These are phyloP conservation scores for Octopus bimaculoides DNA, from an alignment of 1,140 invertebrate genomes.

Conservation along the genomic window DNA sequence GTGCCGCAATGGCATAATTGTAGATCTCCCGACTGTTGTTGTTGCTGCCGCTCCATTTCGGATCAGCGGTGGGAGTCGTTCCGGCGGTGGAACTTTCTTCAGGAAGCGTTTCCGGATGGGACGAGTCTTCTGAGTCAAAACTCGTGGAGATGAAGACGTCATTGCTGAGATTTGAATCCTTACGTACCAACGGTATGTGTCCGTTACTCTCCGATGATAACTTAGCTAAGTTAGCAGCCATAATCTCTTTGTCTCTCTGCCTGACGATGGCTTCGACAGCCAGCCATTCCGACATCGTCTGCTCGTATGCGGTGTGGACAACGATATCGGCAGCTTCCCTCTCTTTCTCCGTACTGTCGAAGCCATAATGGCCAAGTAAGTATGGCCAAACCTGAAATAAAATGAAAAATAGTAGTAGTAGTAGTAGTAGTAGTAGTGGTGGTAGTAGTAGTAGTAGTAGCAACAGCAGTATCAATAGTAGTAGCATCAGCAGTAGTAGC, in stretches of 20 bases:
- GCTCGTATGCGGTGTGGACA: conserved; percentile 76
- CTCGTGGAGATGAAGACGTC: conserved; percentile 61
- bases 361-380: conserved; percentile 81
- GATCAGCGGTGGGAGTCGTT: conserved; percentile 49
- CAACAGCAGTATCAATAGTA: no score
- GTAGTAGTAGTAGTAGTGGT: no score
- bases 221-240: conserved; percentile 64
- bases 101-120: conserved; percentile 51
- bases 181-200: conserved; percentile 56
- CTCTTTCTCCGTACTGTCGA: conserved; percentile 72
- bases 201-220: conserved; percentile 62
- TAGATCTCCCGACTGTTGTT: conserved; percentile 28
- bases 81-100: conserved; percentile 52
- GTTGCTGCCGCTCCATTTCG: conserved; percentile 46
- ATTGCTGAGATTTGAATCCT: conserved; percentile 61
- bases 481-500: no score
- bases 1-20: conserved; percentile 11
- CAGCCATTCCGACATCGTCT: conserved; percentile 90
- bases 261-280: conserved; percentile 88
- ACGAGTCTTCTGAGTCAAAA: conserved; percentile 51
- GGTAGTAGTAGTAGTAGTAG: no score
- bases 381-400: conserved; percentile 91
- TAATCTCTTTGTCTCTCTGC: conserved; percentile 74
- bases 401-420: no score
- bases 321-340: conserved; percentile 67